Base-by-base conservation (phyloP, 23 tunicate genomes). In the Trididemnum miniatum region DNA sequence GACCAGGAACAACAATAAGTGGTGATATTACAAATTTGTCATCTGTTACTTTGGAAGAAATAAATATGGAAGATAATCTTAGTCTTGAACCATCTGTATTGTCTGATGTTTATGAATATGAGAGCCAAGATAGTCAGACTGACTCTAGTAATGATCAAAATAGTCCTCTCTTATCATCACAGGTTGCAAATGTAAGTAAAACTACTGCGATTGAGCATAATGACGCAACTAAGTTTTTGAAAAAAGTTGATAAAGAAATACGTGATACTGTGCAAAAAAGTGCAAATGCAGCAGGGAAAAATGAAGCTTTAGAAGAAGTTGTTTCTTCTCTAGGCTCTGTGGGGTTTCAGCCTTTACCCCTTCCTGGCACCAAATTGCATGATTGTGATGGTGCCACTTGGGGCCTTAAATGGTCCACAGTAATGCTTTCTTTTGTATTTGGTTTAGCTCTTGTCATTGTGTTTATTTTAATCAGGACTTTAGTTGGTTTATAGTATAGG, bases 201-300 rank as follows among this genome's bases (percentile, higher is more conserved):
- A 15, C 62, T 22, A 77, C 37, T 0, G 34, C 76, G 20, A 82
- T 75, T 20, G 92, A 81, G 2, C 72, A 67, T 35, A 84, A 90
- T 50, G 89, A 90, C 59, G 80, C 96, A 9, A 80, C 51, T 39
- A 90, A 74, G 54, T 85, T 63, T 65, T 76, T 90, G 20, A 90
- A 90, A 80, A 90, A 80, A 63, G 76, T 90, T 51, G 96, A 90
- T 79, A 85, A 90, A 80, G 96, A 90, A 79, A 90, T 90, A 33
- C 81, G 89, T 28, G 85, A 90, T 77, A 90, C 86, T 34, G 89
- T 90, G 4, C 76, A 72, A 65, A 90, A 84, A 64, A 88, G 74
- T 50, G 95, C 79, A 34, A 49, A 52, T 34, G 59, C 44, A 9
- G 34, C 75, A 37, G 96, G 85, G 26, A 34, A 63, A 35, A 90